Base-by-base conservation (phyloP, 1,140 invertebrate species). In the Drosophila takahashii region DNA sequence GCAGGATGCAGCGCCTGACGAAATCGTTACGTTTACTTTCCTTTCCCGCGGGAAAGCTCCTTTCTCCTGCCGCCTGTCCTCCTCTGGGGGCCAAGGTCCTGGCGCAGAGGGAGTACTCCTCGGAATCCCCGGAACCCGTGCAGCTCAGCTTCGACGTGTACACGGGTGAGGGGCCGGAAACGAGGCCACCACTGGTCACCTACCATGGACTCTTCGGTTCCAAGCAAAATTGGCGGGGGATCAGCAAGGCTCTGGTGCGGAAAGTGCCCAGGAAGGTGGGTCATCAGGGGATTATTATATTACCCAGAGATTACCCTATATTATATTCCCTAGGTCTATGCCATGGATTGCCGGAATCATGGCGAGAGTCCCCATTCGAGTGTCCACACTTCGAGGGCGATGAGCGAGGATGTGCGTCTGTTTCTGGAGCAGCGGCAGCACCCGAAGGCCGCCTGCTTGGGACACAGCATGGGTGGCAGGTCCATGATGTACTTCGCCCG, bases 381-480 rank as follows among this genome's bases (percentile, higher is more conserved):
- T 8, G 93, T 95, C 0, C 95, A 97, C 92, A 94, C 93, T 34
- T 98, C 98, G 90, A 77, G 91, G 4, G 92, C 94, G 13, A 94
- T 98, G 94, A 94, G 95, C 4, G 93, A 94, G 67, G 98, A 99
- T 93, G 84, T 98, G 41, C 77, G 94, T 1, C 93, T 94, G 51
- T 81, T 92, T 18, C 51, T 97, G 45, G 42, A 79, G 44, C 29
- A 59, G 10, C 67, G 69, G 2, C 86, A 93, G 0, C 93, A 97
- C 6, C 66, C 93, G 0, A 95, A 95, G 92, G 94, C 95, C 15
- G 94, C 64, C 78, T 98, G 5, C 29, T 92, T 99, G 66, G 98
- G 98, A 0, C 97, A 99, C 84, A 97, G 97, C 62, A 98, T 98
- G 96, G 98, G 98, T 15, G 98, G 97, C 13, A 95, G 96, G 57